A percentile compares a stretch with the other conserved stretches of the same genome.
Evolutionary conservation across 2,888 invertebrate species (phyloP).

Genomic region (Piscicola geometra): DNA sequence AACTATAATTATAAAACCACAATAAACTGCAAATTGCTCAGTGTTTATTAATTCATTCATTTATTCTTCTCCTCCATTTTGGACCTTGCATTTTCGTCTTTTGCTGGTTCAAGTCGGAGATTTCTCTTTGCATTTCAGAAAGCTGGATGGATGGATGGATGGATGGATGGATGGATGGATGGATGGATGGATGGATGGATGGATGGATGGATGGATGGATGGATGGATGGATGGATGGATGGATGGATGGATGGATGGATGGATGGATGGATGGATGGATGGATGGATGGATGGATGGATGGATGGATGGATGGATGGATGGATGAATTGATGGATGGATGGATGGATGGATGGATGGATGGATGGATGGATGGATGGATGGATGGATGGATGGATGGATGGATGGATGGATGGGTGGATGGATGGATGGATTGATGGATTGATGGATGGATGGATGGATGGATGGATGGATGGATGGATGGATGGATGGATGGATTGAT

Average conservation of each 20-base stretch:
- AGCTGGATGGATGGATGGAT: slow-evolving; percentile 11
- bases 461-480: no score
- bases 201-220: slow-evolving; percentile 31
- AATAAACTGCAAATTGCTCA: no score
- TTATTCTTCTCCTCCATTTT: no score
- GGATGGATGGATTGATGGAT: no score
- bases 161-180: slow-evolving; percentile 27
- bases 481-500: no score
- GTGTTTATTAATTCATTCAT: no score
- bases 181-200: slow-evolving; percentile 31
- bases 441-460: no score
- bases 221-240: slow-evolving; percentile 15
- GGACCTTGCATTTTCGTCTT: slow-evolving; percentile 13
- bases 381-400: slow-evolving; percentile 17
- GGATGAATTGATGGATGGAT: no score
- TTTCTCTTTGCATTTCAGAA: slow-evolving; percentile 33
- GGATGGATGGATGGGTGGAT: no score
- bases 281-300: slow-evolving; percentile 18
- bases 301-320: slow-evolving; percentile 17
- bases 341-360: neutral
- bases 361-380: neutral
- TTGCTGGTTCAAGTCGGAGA: slow-evolving; percentile 23
- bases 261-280: slow-evolving; percentile 15
- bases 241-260: slow-evolving; percentile 28
- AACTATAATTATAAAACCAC: no score